Percentiles rank a stretch among this genome's conserved stretches.
Evolutionary conservation across 2,113 vertebrate species (phyloP).

Genomic region (Verasper variegatus): DNA sequence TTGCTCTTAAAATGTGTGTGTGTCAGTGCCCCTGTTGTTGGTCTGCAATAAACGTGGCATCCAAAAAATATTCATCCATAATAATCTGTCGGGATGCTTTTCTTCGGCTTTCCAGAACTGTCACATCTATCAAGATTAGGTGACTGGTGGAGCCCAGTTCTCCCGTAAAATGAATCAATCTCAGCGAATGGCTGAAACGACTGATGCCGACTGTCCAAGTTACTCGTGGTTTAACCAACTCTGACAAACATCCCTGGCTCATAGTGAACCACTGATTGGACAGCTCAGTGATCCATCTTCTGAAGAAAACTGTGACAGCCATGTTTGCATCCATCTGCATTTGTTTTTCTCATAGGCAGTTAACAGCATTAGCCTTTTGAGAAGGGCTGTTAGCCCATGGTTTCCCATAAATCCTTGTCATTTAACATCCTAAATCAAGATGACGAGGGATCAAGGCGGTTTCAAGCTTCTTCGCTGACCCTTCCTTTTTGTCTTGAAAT

Average conservation of each 20-base stretch:
- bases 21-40: conserved; percentile 26
- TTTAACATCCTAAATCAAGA: conserved; percentile 68
- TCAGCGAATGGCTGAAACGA: conserved; percentile 52
- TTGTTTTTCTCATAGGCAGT: conserved; percentile 67
- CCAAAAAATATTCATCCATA: conserved; percentile 64
- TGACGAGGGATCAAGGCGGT: neutral
- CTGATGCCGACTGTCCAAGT: conserved; percentile 51
- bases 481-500: neutral
- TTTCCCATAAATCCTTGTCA: conserved; percentile 45
- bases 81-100: conserved; percentile 56
- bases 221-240: conserved; percentile 48
- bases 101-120: conserved; percentile 50
- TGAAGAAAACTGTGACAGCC: conserved; percentile 34
- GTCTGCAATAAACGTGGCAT: conserved; percentile 41
- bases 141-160: conserved; percentile 56
- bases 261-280: conserved; percentile 61
- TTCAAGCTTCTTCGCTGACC: conserved; percentile 7
- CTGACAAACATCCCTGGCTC: conserved; percentile 71
- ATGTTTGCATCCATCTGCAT: conserved; percentile 70
- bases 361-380: conserved; percentile 77
- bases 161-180: conserved; percentile 65
- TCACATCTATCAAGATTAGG: conserved; percentile 75
- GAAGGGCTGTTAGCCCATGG: conserved; percentile 44
- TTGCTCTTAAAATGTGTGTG: conserved; percentile 16
- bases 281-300: conserved; percentile 64